Evolutionary conservation across 2,888 invertebrate species (phyloP), one percentile per base, ranked within the genome.

Genomic region (Spodoptera littoralis): DNA sequence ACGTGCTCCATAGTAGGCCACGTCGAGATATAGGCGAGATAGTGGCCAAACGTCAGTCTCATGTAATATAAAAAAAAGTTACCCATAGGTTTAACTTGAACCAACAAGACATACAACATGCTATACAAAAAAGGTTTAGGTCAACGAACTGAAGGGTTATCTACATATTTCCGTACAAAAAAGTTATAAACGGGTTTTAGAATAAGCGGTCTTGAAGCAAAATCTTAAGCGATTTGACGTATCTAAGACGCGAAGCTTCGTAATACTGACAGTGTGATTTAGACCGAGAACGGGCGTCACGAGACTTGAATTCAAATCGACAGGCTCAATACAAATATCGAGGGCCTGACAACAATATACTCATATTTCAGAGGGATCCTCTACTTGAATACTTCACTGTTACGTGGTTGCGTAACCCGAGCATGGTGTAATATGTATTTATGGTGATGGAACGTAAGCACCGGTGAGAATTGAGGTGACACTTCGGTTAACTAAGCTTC

Each of bases 301-400:
- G 83, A 79, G 86, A 81, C 78, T 55, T 81, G 87, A 87, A 88
- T 87, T 82, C 80, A 81, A 85, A 88, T 86, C 71, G 83, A 77
- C 79, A 69, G 62, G 55, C 83, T 81, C 83, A 79, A 83, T 83
- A 85, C 85, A 83, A 85, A 83, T 78, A 85, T 69, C 65, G 59
- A 68, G 67, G 76, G 68, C 57, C 74, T 72, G 77, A 80, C 79
- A 81, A 85, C 83, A 84, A 85, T 85, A 81, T 80, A 75, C 79
- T 76, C 78, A 82, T 85, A 83, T 84, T 82, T 84, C 81, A 82
- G 74, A 49, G 61, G 63, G 75, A 76, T 80, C 74, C 71, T 45
- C 57, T 45, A 68, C 62, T 81, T 79, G 77, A 81, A 86, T 83
- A 83, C 83, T 83, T 80, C 70, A 63, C 64, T 63, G 58, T 70